phyloP scores from a whole-genome alignment of 2,113 vertebrate genomes.

The Aythya baeri region DNA sequence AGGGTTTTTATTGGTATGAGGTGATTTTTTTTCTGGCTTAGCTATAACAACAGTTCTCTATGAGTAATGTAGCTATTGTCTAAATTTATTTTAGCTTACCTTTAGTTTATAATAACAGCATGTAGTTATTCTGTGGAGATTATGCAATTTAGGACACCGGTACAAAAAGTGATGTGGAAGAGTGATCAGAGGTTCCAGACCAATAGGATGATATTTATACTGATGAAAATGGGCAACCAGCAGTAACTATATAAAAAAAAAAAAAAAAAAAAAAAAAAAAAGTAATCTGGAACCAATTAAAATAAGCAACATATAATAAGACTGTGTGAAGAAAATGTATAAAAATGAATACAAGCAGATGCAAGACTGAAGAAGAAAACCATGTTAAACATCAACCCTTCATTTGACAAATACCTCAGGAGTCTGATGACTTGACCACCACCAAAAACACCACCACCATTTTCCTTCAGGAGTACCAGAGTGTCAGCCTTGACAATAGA shows the following conservation, averaged over 20 bases:
- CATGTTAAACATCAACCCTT: neutral
- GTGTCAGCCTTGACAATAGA: neutral
- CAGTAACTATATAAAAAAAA: accelerated
- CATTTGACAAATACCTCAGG: neutral
- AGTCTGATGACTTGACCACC: neutral
- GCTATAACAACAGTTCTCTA: neutral
- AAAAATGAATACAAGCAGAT: neutral
- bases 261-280: neutral
- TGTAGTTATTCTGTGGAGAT: neutral
- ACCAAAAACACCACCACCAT: no score
- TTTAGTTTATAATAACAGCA: neutral
- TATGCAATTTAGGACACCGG: neutral
- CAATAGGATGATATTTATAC: neutral
- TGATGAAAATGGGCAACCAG: neutral
- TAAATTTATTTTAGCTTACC: neutral
- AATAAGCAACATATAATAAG: neutral
- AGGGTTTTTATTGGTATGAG: neutral
- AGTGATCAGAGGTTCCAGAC: neutral
- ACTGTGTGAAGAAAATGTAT: neutral
- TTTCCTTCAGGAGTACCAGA: neutral
- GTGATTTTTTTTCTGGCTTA: neutral
- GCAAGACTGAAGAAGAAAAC: neutral
- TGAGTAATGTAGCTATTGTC: neutral
- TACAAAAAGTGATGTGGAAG: neutral
- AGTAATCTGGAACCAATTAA: neutral